Evolutionary conservation across 2,113 vertebrate species (phyloP).

Genomic region (Thomomys bottae): DNA sequence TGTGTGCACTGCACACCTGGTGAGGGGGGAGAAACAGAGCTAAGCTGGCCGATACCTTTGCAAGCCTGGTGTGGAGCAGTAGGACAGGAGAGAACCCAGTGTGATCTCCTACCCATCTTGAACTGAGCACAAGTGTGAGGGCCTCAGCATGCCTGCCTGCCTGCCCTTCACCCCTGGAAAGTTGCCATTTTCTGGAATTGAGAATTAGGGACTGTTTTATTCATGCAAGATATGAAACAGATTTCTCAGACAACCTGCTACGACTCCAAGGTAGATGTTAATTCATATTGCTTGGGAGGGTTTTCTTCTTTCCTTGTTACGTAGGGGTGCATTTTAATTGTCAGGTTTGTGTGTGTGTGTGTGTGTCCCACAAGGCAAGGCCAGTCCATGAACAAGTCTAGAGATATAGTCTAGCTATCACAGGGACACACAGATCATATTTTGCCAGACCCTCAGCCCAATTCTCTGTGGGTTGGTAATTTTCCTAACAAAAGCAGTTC

Average conservation of each 20-base stretch:
- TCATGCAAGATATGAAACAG: background rate
- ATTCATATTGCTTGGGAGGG: background rate
- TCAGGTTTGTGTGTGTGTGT: too few relatives aligned
- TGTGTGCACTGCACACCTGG: background rate
- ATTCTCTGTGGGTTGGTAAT: background rate
- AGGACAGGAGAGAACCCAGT: background rate
- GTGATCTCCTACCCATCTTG: fast-evolving
- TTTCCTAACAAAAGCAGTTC: background rate
- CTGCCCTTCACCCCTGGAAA: background rate
- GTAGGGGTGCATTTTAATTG: background rate
- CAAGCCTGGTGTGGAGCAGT: background rate
- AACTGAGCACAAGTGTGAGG: too few relatives aligned
- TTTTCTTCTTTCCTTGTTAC: background rate
- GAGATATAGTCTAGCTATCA: background rate
- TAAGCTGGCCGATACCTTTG: background rate
- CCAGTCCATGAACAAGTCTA: too few relatives aligned
- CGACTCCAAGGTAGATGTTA: background rate
- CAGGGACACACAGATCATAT: fast-evolving
- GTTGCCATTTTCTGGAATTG: background rate
- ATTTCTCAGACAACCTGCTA: background rate
- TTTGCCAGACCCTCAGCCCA: background rate
- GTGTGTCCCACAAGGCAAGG: too few relatives aligned
- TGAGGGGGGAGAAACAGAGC: background rate
- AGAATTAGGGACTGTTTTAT: background rate
- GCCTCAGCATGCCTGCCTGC: background rate